These are phyloP conservation scores for Cirrhinus mrigala DNA, from an alignment of 2,797 vertebrate genomes.

Conservation along the genomic window DNA sequence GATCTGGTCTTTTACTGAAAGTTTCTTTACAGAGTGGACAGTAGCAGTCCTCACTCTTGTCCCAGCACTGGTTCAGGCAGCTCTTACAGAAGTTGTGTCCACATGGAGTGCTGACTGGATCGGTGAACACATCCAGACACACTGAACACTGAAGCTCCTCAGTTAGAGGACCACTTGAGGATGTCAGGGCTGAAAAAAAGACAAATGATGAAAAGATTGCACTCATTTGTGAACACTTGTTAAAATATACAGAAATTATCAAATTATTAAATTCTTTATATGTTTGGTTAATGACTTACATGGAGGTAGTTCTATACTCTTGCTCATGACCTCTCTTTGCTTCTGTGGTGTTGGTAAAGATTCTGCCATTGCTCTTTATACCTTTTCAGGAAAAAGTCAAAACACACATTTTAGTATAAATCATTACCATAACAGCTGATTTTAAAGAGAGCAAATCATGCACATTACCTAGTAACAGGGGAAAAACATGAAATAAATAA, in stretches of 20 bases:
- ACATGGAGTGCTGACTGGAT: not conserved
- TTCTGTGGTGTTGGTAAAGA: not conserved
- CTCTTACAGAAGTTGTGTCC: constrained; percentile 12
- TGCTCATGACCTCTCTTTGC: not conserved
- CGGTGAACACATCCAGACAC: constrained; percentile 6
- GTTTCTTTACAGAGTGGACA: constrained; percentile 2
- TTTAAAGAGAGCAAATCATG: too few species aligned
- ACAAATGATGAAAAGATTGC: not conserved
- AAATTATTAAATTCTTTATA: not conserved
- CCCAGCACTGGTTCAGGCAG: constrained; percentile 18
- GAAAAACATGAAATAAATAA: too few species aligned
- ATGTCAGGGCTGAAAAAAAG: not conserved
- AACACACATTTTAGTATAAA: too few species aligned
- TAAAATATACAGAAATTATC: not conserved
- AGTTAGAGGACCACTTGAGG: not conserved
- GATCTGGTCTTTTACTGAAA: not conserved
- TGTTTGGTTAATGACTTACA: not conserved
- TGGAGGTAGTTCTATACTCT: not conserved
- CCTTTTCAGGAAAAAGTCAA: not conserved
- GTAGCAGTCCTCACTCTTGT: not conserved
- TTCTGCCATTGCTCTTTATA: not conserved
- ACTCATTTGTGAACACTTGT: too few species aligned
- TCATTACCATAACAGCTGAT: too few species aligned
- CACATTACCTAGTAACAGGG: too few species aligned
- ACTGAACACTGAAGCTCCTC: constrained; percentile 2